Evolutionary conservation across 2,888 invertebrate genomes (phyloP).

Genomic region (Globia sparganii): DNA sequence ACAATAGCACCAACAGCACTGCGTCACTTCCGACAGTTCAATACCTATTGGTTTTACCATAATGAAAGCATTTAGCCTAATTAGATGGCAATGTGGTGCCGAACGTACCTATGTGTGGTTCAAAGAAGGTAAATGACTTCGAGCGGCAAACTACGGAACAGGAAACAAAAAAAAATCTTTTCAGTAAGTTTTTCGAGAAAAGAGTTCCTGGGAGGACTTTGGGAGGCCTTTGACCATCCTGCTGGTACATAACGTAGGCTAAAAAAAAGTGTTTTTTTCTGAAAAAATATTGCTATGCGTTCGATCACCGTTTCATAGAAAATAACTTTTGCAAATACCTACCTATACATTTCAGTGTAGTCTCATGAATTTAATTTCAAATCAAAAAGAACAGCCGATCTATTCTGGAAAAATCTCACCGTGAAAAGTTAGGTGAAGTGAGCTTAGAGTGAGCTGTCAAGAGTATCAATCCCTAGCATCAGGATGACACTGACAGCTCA

Average conservation of each 20-base stretch:
- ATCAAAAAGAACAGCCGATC: background rate
- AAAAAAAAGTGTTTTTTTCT: background rate
- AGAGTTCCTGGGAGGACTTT: background rate
- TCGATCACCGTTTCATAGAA: background rate
- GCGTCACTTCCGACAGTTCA: slow-evolving; percentile 60
- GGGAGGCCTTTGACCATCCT: background rate
- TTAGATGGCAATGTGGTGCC: slow-evolving; percentile 32
- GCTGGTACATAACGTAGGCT: background rate
- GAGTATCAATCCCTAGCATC: too few species aligned
- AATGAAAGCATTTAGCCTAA: slow-evolving; percentile 64
- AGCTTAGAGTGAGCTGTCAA: too few species aligned
- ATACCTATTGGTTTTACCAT: slow-evolving; percentile 63
- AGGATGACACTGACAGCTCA: too few species aligned
- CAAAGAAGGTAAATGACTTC: slow-evolving; percentile 10
- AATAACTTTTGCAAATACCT: too few species aligned
- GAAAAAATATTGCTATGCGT: background rate
- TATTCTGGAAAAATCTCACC: too few species aligned
- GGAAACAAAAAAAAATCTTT: background rate
- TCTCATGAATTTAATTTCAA: background rate
- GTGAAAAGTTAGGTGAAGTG: too few species aligned
- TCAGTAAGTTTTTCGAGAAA: background rate
- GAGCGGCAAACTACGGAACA: background rate
- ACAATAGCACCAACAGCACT: slow-evolving; percentile 52
- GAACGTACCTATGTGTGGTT: slow-evolving; percentile 5
- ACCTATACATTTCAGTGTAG: background rate